Evolutionary conservation across 2,888 invertebrate species (phyloP).

Genomic region (Drosophila pseudotalamancana): DNA sequence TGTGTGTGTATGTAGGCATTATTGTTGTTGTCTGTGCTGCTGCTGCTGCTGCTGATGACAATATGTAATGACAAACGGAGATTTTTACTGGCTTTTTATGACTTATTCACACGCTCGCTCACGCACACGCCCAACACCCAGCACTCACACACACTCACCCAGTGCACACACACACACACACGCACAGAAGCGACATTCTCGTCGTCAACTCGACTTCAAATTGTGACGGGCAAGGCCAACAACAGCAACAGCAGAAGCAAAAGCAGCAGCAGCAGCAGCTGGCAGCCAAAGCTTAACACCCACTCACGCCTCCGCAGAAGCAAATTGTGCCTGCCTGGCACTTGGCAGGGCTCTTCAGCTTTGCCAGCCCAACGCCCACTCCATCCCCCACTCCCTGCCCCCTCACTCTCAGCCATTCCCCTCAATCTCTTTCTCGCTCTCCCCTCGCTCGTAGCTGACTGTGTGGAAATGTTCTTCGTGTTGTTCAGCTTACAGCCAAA

Average conservation of each 20-base stretch:
- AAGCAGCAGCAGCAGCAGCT: conserved; percentile 27
- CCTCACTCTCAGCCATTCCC: background rate
- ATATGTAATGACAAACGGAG: conserved; percentile 70
- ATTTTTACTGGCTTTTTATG: conserved; percentile 67
- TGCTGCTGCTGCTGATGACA: conserved; percentile 48
- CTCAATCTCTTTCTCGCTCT: background rate
- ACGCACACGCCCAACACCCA: conserved; percentile 12
- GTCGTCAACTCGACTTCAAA: conserved; percentile 64
- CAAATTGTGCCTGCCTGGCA: conserved; percentile 12
- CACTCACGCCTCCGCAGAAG: background rate
- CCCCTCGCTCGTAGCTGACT: conserved; percentile 13
- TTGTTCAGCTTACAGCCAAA: conserved; percentile 27
- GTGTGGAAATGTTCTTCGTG: conserved; percentile 22
- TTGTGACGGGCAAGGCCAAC: conserved; percentile 52
- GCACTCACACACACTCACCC: conserved; percentile 4
- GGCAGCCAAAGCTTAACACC: conserved; percentile 2
- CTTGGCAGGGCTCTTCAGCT: conserved; percentile 26
- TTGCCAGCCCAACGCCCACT: background rate
- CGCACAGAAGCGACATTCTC: conserved; percentile 1
- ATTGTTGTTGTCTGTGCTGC: conserved; percentile 12
- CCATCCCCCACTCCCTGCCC: background rate
- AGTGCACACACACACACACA: conserved; percentile 2
- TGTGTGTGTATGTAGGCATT: conserved; percentile 8
- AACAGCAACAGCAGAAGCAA: conserved; percentile 22
- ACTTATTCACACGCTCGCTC: conserved; percentile 51